These are phyloP conservation scores for Monomorium pharaonis DNA, from an alignment of 1,140 invertebrate genomes.

Conservation along the genomic window DNA sequence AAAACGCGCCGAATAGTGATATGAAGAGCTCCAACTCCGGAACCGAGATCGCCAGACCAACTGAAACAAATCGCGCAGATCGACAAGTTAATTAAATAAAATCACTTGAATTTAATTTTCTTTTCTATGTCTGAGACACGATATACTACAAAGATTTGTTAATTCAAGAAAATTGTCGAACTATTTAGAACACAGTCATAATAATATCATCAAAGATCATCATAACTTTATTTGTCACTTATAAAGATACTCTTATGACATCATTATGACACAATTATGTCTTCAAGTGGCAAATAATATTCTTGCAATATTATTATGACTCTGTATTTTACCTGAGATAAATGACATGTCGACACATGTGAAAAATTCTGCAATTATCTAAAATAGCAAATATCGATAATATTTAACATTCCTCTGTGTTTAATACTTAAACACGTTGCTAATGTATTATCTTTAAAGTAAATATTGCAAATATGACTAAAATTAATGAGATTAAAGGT, in stretches of 20 bases:
- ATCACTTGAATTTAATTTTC: neutral
- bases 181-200: no score
- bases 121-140: neutral
- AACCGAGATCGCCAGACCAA: constrained; percentile 91
- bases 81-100: constrained; percentile 1
- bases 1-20: constrained; percentile 94
- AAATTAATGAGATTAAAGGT: no score
- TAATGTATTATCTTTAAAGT: neutral
- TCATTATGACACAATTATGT: no score
- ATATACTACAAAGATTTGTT: neutral
- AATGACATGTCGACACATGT: neutral
- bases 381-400: neutral
- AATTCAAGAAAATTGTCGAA: neutral
- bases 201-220: no score
- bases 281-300: no score
- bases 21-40: constrained; percentile 95
- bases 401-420: neutral
- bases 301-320: no score
- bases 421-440: neutral
- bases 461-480: no score
- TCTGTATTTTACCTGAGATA: neutral
- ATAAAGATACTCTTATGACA: no score
- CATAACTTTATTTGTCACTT: no score
- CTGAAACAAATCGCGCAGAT: constrained; percentile 85
- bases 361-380: neutral